phyloP scores from a whole-genome alignment of 2,888 invertebrate genomes.

The Altica lythri region DNA sequence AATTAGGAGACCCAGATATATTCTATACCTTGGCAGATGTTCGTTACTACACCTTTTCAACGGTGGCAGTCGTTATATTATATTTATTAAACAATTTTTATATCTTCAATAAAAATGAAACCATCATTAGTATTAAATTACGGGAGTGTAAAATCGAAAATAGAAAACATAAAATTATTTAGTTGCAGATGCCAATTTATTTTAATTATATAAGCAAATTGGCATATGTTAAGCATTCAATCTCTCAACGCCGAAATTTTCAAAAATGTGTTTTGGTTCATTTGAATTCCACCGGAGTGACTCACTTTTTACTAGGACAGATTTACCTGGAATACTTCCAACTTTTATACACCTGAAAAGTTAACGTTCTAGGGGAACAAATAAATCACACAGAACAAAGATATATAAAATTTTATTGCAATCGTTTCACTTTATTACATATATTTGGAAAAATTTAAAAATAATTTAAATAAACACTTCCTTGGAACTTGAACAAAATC shows the following conservation, averaged over 20 bases:
- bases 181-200: not conserved
- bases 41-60: constrained; percentile 11
- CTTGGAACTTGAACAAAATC: constrained; percentile 43
- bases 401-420: not conserved
- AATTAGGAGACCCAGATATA: constrained; percentile 58
- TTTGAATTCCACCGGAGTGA: constrained; percentile 8
- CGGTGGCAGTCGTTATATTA: not conserved
- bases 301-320: constrained; percentile 4
- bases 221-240: not conserved
- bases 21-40: constrained; percentile 44
- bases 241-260: constrained; percentile 12
- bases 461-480: constrained; percentile 4
- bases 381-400: constrained; percentile 1
- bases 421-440: too few species aligned
- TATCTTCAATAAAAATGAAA: constrained; percentile 22
- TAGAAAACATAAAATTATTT: too few species aligned
- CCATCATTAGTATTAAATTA: not conserved
- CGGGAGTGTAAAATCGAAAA: not conserved
- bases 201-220: too few species aligned
- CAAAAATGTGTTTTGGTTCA: constrained; percentile 10
- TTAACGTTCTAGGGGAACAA: constrained; percentile 13
- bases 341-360: constrained; percentile 13
- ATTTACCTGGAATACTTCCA: constrained; percentile 11
- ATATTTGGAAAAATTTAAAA: too few species aligned
- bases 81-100: constrained; percentile 17